Conservation (phyloP, 2,797 vertebrate species). For the Sebastes hubbsi region DNA sequence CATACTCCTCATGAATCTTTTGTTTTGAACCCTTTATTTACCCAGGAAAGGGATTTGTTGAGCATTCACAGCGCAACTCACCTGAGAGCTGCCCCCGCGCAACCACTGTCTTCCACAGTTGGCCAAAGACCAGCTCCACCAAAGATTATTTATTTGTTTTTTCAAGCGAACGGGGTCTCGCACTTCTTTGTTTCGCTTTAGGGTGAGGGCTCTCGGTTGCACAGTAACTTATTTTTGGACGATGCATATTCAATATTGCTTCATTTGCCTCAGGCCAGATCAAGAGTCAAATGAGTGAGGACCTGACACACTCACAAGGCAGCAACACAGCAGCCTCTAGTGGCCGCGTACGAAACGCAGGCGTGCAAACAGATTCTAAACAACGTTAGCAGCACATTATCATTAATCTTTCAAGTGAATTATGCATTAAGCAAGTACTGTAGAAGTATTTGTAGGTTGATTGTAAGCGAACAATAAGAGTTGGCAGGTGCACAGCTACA, state of each 20-base stretch:
- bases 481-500: not conserved
- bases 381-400: not conserved
- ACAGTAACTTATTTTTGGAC: not conserved
- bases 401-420: not conserved
- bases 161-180: not conserved
- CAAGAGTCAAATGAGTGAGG: constrained; percentile 11
- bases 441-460: not conserved
- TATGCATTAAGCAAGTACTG: not conserved
- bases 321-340: not conserved
- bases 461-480: not conserved
- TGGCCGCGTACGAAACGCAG: not conserved
- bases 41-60: not conserved
- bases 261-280: not conserved
- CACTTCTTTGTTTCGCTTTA: constrained; percentile 3
- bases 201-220: constrained; percentile 2
- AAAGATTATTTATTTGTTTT: not conserved
- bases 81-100: constrained; percentile 5
- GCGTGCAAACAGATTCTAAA: not conserved
- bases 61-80: not conserved
- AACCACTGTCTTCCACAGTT: not conserved
- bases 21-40: not conserved
- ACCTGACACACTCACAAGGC: not conserved
- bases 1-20: not conserved
- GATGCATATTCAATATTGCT: constrained; percentile 17
- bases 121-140: constrained; percentile 9